These are phyloP conservation scores for Alsophila aescularia DNA, from an alignment of 2,888 invertebrate genomes.

Conservation along the genomic window DNA sequence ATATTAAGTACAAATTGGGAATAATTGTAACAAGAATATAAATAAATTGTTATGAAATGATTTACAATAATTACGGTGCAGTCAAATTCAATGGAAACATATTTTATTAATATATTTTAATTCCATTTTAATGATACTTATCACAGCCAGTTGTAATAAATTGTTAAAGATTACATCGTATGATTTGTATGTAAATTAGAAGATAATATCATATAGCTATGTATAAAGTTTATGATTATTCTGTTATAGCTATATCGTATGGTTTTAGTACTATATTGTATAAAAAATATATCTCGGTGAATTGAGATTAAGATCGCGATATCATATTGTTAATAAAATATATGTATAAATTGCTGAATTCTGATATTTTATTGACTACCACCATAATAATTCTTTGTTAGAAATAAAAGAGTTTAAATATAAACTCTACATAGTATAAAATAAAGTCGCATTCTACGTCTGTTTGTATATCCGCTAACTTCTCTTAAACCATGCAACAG, in stretches of 20 bases:
- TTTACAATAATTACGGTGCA: background rate
- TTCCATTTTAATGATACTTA: background rate
- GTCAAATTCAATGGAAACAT: background rate
- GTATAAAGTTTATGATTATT: conserved; percentile 57
- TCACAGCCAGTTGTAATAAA: conserved; percentile 42
- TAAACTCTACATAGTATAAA: no score
- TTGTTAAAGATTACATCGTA: conserved; percentile 50
- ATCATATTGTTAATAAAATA: conserved; percentile 84
- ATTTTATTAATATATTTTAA: background rate
- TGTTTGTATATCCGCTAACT: no score
- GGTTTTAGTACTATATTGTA: conserved; percentile 67
- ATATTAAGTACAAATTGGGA: background rate
- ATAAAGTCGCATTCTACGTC: no score
- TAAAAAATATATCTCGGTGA: conserved; percentile 65
- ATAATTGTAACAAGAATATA: background rate
- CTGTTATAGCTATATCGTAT: conserved; percentile 56
- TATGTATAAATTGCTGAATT: conserved; percentile 79
- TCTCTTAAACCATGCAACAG: no score
- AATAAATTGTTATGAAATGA: conserved; percentile 14
- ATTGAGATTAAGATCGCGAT: conserved; percentile 78
- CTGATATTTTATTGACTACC: conserved; percentile 42
- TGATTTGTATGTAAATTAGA: conserved; percentile 61
- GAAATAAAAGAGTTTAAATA: no score
- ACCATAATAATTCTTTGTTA: background rate
- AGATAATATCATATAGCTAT: conserved; percentile 63